Conservation (phyloP, 1,140 invertebrate genomes). For the Eufriesea mexicana region DNA sequence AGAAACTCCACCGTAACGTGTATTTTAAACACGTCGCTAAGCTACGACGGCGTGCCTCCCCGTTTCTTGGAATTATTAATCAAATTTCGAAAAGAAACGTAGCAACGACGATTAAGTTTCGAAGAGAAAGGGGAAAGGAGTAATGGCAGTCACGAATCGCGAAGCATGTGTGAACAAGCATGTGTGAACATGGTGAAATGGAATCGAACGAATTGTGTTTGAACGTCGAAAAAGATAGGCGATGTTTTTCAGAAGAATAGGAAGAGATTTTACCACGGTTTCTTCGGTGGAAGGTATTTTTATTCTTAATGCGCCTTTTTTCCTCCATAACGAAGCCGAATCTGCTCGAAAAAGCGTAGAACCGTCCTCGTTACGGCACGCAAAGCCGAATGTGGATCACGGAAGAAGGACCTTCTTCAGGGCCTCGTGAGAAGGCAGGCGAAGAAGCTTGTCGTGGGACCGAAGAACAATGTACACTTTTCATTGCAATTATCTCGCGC, state of each 20-base stretch:
- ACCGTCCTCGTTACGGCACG: constrained; percentile 23
- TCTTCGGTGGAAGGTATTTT: background rate
- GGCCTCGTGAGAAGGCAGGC: constrained; percentile 73
- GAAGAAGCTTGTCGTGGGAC: constrained; percentile 74
- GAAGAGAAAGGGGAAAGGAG: constrained; percentile 17
- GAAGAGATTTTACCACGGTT: background rate
- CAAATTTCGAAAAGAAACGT: background rate
- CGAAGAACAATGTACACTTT: constrained; percentile 76
- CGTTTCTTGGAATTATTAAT: background rate
- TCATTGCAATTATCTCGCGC: constrained; percentile 79
- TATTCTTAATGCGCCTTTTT: too few relatives aligned
- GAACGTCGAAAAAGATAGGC: too few relatives aligned
- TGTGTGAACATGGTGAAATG: background rate
- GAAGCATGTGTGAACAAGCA: background rate
- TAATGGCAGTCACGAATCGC: background rate
- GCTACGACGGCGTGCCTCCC: too few relatives aligned
- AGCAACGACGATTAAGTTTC: background rate
- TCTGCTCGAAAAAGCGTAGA: too few relatives aligned
- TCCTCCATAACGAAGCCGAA: background rate
- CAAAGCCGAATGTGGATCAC: constrained; percentile 58
- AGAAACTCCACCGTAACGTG: background rate
- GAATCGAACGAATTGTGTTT: background rate
- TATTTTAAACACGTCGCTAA: background rate
- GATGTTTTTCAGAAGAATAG: background rate
- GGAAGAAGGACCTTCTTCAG: constrained; percentile 62